Base-by-base conservation (phyloP, 2,113 vertebrate species). In the Leiothrix lutea region DNA sequence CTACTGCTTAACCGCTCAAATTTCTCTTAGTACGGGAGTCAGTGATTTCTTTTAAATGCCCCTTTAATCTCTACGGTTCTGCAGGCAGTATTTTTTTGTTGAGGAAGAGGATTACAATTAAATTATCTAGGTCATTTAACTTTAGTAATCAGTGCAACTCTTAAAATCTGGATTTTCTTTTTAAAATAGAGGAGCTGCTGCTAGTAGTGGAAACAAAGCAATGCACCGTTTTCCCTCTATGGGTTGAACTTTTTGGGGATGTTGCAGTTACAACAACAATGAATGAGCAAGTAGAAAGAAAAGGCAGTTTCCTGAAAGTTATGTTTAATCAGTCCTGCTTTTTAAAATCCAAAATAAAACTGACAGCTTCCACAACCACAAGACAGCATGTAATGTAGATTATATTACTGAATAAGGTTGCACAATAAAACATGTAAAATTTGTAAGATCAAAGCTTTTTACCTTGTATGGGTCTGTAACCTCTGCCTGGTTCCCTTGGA, bases 111-210 rank as follows among this genome's bases (percentile, higher is more conserved):
- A 40, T 88, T 95, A 56, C 4, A 24, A 66, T 93, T 83, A 80
- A 86, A 80, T 95, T 92, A 86, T 80, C 54, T 90, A 78, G 26
- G 56, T 93, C 47, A 73, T 92, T 95, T 93, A 88, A 88, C 58
- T 94, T 92, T 5, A 74, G 47, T 57, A 70, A 90, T 75, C 66
- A 65, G 33, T 79, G 24, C 47, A 74, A 47, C 61, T 75, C 38
- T 65, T 72, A 77, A 88, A 86, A 82, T 88, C 79, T 77, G 67
- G 42, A 80, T 70, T 92, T 90, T 64, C 50, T 73, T 57, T 74
- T 86, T 80, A 29, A 69, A 83, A 78, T 77, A 53, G 70, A 70
- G 86, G 72, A 78, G 13, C 23, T 66, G 38, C 19, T 95, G 47
- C 51, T 90, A 28, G 15, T 40, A 75, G 7, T 50, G 35, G 51